These are phyloP conservation scores for Heteromyza rotundicornis DNA, from an alignment of 2,888 invertebrate genomes.

Conservation along the genomic window DNA sequence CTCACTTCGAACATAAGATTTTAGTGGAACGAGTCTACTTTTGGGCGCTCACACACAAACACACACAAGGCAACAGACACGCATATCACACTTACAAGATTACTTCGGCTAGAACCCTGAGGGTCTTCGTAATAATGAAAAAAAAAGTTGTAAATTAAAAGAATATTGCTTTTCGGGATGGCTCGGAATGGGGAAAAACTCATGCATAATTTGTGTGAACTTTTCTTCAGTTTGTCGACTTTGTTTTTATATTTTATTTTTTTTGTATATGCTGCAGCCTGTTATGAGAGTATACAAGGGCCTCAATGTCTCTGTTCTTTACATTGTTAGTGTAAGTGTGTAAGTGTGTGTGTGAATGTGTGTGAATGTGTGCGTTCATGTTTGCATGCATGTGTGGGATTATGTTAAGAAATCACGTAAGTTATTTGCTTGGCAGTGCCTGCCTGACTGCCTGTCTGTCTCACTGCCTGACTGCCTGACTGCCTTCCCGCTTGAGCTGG, in stretches of 20 bases:
- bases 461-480: not conserved
- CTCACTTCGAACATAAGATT: constrained; percentile 6
- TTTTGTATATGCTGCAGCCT: not conserved
- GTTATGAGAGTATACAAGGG: not conserved
- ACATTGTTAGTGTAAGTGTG: not conserved
- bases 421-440: no score
- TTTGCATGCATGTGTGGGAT: constrained; percentile 15
- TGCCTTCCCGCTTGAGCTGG: not conserved
- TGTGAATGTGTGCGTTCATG: not conserved
- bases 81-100: not conserved
- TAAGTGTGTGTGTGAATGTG: not conserved
- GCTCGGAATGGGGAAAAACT: constrained; percentile 7
- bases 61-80: no score
- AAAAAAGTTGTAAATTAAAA: constrained; percentile 25
- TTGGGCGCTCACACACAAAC: not conserved
- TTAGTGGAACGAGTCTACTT: not conserved
- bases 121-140: not conserved
- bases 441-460: no score
- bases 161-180: constrained; percentile 13
- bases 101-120: not conserved
- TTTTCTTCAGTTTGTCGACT: constrained; percentile 6
- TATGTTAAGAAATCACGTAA: constrained; percentile 23
- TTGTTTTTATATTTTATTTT: not conserved
- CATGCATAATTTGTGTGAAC: constrained; percentile 21
- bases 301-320: constrained; percentile 5